Evolutionary conservation across 2,113 vertebrate genomes (phyloP).

Genomic region (Penelope pileata): DNA sequence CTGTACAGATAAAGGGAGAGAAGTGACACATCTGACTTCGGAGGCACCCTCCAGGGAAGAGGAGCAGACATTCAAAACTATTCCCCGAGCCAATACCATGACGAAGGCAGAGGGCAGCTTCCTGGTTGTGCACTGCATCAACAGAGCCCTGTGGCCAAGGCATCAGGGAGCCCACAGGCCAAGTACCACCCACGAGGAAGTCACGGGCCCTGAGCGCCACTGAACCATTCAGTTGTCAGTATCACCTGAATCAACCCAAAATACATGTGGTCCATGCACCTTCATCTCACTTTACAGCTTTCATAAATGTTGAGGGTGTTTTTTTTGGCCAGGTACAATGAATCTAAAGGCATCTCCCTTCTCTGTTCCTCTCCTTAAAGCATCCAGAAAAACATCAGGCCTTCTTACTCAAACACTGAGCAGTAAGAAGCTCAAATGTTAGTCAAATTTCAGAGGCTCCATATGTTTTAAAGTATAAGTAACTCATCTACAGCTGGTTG

Average conservation of each 20-base stretch:
- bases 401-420: fast-evolving
- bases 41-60: not conserved
- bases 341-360: not conserved
- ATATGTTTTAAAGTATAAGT: not conserved
- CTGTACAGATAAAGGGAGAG: not conserved
- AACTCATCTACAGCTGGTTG: not conserved
- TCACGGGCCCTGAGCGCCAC: fast-evolving
- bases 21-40: fast-evolving
- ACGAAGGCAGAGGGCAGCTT: not conserved
- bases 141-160: fast-evolving
- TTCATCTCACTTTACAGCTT: not conserved
- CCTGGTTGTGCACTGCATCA: not conserved
- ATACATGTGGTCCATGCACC: not conserved
- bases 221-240: not conserved
- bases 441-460: not conserved
- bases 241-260: not conserved
- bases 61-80: not conserved
- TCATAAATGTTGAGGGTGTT: not conserved
- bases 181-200: not conserved
- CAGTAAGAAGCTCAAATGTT: not conserved
- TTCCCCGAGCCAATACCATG: fast-evolving
- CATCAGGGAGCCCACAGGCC: fast-evolving
- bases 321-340: not conserved
- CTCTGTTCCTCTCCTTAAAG: not conserved
- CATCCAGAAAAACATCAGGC: not conserved